phyloP scores from a whole-genome alignment of 2,113 vertebrate genomes.

The Trochalopteron elliotii region DNA sequence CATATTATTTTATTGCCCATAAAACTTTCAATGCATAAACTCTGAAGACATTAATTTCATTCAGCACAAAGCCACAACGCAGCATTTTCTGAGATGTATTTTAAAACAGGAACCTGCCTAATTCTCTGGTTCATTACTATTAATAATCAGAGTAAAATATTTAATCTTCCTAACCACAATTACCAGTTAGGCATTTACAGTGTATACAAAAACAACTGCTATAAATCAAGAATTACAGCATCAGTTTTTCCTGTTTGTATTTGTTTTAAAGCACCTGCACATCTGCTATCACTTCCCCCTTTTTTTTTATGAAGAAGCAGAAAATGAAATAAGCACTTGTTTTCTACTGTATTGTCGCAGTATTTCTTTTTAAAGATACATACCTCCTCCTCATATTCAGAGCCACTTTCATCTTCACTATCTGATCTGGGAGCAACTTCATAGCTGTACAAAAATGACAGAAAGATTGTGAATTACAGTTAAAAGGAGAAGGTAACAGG shows the following conservation, averaged over 20 bases:
- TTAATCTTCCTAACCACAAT: background rate
- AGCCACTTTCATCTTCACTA: slow-evolving; percentile 92
- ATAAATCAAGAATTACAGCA: background rate
- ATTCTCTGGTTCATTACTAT: background rate
- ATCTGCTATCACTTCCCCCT: background rate
- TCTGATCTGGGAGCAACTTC: slow-evolving; percentile 97
- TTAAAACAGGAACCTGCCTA: background rate
- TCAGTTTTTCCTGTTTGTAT: background rate
- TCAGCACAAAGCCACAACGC: background rate
- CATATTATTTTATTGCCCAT: background rate
- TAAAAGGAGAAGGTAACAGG: background rate
- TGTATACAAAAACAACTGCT: background rate
- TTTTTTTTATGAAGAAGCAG: background rate
- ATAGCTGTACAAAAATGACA: slow-evolving; percentile 76
- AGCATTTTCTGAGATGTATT: background rate
- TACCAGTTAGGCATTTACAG: background rate
- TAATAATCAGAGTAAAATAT: background rate
- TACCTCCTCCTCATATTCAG: slow-evolving; percentile 97
- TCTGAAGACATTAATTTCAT: background rate
- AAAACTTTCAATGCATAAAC: background rate
- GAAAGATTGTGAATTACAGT: background rate
- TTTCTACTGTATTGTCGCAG: background rate
- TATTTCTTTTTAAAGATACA: slow-evolving; percentile 4
- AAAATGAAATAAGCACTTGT: rapidly evolving
- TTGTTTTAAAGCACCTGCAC: background rate